phyloP scores from a whole-genome alignment of 2,888 invertebrate genomes.

The Trichacis sp. region DNA sequence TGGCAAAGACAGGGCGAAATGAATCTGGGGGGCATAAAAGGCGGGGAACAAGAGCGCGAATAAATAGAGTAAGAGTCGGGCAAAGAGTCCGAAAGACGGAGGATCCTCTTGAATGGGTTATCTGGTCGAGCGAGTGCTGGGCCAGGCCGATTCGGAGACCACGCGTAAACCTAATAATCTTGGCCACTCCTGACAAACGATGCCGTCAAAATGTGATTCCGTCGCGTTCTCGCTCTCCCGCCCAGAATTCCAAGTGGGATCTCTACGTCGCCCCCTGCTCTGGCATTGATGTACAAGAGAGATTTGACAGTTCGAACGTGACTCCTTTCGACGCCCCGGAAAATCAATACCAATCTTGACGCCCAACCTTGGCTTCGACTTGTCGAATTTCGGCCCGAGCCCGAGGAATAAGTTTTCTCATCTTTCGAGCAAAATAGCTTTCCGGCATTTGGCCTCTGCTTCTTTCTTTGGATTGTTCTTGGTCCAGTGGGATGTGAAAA shows the following conservation, averaged over 20 bases:
- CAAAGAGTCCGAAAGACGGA: conserved; percentile 36
- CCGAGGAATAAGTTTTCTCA: conserved; percentile 31
- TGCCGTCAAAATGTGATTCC: conserved; percentile 66
- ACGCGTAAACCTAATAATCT: conserved; percentile 66
- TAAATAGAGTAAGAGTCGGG: conserved; percentile 20
- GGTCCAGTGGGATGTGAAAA: conserved; percentile 24
- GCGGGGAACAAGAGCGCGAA: conserved; percentile 22
- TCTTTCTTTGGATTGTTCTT: conserved; percentile 8
- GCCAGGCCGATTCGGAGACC: conserved; percentile 57
- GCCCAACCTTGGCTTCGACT: conserved; percentile 20
- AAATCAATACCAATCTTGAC: conserved; percentile 47
- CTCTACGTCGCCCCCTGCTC: conserved; percentile 41
- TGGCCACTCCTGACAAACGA: conserved; percentile 65
- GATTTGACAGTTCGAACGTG: conserved; percentile 45
- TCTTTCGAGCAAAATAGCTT: conserved; percentile 27
- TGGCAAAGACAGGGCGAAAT: conserved; percentile 22
- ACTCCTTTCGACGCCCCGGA: conserved; percentile 33
- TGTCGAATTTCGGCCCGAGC: conserved; percentile 26
- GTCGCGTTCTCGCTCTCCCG: conserved; percentile 50
- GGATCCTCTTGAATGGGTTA: conserved; percentile 55
- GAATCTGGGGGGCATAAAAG: conserved; percentile 15
- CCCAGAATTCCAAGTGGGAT: conserved; percentile 56
- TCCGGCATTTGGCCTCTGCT: conserved; percentile 30
- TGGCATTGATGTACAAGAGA: conserved; percentile 42
- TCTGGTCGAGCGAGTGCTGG: conserved; percentile 51